Evolutionary conservation across 2,888 invertebrate species (phyloP).

Genomic region (Melanophora roralis): DNA sequence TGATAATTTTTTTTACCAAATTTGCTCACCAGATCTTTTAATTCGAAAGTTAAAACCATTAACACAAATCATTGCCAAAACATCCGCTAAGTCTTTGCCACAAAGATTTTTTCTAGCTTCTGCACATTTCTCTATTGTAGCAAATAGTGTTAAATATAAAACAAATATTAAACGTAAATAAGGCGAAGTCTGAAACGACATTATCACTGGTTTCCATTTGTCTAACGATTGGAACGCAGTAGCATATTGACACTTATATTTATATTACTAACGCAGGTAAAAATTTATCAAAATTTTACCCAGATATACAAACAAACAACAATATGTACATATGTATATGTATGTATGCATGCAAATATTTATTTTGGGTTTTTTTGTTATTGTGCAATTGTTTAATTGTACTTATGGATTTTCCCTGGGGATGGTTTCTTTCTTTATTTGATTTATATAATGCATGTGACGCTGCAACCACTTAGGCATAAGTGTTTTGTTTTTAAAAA

Average conservation of each 20-base stretch:
- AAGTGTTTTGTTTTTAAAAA: background rate
- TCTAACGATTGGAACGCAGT: slow-evolving; percentile 21
- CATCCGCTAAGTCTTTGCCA: slow-evolving; percentile 66
- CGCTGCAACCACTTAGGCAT: background rate
- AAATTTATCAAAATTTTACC: background rate
- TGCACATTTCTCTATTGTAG: background rate
- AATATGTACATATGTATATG: no score
- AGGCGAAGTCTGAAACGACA: slow-evolving; percentile 26
- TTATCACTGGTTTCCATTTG: slow-evolving; percentile 28
- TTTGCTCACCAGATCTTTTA: slow-evolving; percentile 67
- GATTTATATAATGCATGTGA: background rate
- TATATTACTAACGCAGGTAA: slow-evolving; percentile 5
- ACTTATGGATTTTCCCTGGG: slow-evolving; percentile 1
- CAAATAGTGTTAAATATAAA: slow-evolving; percentile 30
- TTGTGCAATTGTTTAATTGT: background rate
- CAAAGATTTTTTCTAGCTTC: slow-evolving; percentile 65
- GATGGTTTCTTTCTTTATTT: background rate
- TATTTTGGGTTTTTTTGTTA: slow-evolving; percentile 6
- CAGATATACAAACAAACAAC: no score
- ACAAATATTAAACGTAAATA: slow-evolving; percentile 23
- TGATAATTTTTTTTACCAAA: no score
- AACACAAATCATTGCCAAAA: slow-evolving; percentile 67
- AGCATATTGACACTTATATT: background rate
- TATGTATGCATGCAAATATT: background rate
- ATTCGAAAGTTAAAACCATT: slow-evolving; percentile 66